Evolutionary conservation across 2,113 vertebrate species (phyloP).

Genomic region (Muntiacus reevesi): DNA sequence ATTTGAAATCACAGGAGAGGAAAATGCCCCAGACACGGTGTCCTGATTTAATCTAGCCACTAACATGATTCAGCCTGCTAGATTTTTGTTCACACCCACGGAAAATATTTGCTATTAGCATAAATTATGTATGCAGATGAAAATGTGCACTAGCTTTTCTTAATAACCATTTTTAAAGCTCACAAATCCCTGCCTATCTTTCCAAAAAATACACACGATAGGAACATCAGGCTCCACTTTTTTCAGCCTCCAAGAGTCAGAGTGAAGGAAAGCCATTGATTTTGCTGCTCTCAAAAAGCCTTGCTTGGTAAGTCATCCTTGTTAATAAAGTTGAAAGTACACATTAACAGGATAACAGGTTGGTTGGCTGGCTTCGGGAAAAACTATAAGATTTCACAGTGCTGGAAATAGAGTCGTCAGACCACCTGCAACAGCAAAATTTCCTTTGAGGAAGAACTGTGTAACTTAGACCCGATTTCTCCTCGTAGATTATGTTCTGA

Average conservation of each 20-base stretch:
- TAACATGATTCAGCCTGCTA: constrained; percentile 59
- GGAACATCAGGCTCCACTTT: background rate
- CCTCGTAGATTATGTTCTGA: background rate
- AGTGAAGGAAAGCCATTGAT: background rate
- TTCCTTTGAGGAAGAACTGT: background rate
- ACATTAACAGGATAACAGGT: background rate
- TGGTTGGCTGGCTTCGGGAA: background rate
- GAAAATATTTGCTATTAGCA: constrained; percentile 48
- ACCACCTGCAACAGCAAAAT: background rate
- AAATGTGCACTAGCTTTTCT: background rate
- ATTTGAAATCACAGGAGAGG: constrained; percentile 47
- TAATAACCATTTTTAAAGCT: background rate
- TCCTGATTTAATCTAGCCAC: constrained; percentile 56
- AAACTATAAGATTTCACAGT: background rate
- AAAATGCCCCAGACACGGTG: background rate
- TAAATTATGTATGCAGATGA: constrained; percentile 27
- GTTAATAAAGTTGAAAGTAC: background rate
- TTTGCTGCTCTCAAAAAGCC: background rate
- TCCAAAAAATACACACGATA: background rate
- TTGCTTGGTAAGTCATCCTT: background rate
- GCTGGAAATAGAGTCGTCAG: background rate
- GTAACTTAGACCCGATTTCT: background rate
- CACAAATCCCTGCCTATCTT: background rate
- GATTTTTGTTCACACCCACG: background rate
- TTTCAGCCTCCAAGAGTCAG: background rate